Evolutionary conservation across 2,113 vertebrate genomes (phyloP).

Genomic region (Steatornis caripensis): DNA sequence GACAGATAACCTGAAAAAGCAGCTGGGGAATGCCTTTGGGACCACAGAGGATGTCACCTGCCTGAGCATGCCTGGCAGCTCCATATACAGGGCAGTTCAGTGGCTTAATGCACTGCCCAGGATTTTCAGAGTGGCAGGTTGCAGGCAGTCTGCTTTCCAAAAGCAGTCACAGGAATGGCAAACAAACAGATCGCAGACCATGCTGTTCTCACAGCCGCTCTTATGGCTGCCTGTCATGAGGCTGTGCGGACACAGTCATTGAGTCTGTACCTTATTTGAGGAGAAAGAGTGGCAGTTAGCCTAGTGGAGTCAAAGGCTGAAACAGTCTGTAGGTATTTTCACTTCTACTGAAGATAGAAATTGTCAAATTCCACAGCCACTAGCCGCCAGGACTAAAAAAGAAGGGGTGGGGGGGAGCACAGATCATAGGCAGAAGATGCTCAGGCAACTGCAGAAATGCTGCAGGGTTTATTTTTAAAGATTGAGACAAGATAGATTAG

Average conservation of each 20-base stretch:
- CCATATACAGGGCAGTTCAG: background rate
- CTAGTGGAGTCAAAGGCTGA: background rate
- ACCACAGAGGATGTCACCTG: background rate
- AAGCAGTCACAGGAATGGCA: background rate
- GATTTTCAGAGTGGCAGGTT: background rate
- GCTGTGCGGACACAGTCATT: background rate
- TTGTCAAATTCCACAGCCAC: background rate
- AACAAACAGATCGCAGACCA: background rate
- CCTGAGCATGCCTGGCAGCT: background rate
- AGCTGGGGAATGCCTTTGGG: background rate
- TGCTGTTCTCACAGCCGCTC: background rate
- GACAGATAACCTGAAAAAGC: background rate
- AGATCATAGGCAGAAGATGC: background rate
- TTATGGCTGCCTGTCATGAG: background rate
- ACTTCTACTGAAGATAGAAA: background rate
- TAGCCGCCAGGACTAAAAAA: background rate
- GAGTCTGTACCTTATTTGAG: background rate
- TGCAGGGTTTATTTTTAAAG: background rate
- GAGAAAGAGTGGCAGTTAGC: background rate
- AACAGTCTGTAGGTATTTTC: background rate
- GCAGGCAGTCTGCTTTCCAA: background rate
- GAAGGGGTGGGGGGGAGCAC: rapidly evolving
- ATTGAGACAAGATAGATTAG: background rate
- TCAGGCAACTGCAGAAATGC: background rate
- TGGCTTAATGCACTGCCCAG: background rate